Conservation (phyloP, 2,888 invertebrate genomes). For the Drosophila melanocephala region DNA sequence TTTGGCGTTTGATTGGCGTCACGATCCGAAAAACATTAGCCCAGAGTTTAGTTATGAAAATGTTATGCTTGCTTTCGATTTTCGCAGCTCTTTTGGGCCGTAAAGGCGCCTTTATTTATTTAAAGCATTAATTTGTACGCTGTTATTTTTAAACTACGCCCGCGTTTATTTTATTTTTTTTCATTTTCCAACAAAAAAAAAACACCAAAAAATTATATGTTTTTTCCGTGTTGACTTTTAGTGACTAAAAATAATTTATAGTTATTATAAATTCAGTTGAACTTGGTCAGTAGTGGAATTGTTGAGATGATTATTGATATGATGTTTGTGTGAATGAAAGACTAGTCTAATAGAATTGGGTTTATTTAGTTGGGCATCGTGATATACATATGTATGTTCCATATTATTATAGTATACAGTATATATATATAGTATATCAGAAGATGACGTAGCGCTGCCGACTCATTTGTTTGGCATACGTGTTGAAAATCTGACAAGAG, state of each 20-base stretch:
- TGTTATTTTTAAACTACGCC: slow-evolving; percentile 65
- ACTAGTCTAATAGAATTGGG: slow-evolving; percentile 12
- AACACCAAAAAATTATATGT: slow-evolving; percentile 16
- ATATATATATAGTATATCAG: neutral
- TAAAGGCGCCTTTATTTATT: slow-evolving; percentile 66
- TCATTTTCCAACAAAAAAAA: slow-evolving; percentile 14
- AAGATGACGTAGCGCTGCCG: slow-evolving; percentile 1
- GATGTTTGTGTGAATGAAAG: slow-evolving; percentile 13
- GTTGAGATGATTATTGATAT: slow-evolving; percentile 38
- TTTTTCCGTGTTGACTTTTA: slow-evolving; percentile 64
- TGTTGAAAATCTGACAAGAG: slow-evolving; percentile 21
- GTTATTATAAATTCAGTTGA: slow-evolving; percentile 69
- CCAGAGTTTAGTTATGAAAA: slow-evolving; percentile 36
- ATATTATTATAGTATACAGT: neutral
- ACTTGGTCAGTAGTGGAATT: slow-evolving; percentile 49
- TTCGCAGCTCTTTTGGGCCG: slow-evolving; percentile 37
- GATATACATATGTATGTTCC: neutral
- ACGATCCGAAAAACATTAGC: slow-evolving; percentile 33
- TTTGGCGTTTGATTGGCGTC: slow-evolving; percentile 62
- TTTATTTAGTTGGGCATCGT: slow-evolving; percentile 2
- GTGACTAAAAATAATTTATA: slow-evolving; percentile 74
- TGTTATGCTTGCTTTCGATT: slow-evolving; percentile 13
- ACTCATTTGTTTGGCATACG: slow-evolving; percentile 12
- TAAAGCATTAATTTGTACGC: slow-evolving; percentile 74
- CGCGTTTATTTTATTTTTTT: slow-evolving; percentile 8